These are phyloP conservation scores for Leptoclinus maculatus DNA, from an alignment of 2,797 vertebrate genomes.

Conservation along the genomic window DNA sequence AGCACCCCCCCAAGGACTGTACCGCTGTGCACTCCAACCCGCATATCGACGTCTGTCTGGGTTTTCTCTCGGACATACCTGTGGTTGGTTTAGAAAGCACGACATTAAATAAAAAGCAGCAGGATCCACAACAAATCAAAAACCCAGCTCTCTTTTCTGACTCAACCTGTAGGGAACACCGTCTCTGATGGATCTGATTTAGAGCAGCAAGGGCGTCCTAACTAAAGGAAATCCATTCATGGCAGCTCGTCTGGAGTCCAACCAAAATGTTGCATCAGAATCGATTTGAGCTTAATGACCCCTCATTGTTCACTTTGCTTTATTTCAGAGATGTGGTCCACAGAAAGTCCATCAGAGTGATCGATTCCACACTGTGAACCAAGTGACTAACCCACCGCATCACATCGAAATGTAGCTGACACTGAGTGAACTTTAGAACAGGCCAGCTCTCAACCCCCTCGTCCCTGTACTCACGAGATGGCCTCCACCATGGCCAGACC, in stretches of 20 bases:
- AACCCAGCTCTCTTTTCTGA: not conserved
- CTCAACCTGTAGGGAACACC: not conserved
- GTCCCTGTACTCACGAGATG: slow-evolving; percentile 88
- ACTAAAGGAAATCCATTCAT: not conserved
- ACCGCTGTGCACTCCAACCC: slow-evolving; percentile 94
- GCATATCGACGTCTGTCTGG: slow-evolving; percentile 94
- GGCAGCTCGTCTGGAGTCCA: not conserved
- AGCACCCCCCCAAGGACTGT: slow-evolving; percentile 93
- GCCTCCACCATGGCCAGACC: slow-evolving; percentile 96
- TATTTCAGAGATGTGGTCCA: slow-evolving; percentile 19
- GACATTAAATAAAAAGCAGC: not conserved
- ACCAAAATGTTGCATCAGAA: not conserved
- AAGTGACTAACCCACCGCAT: slow-evolving; percentile 3
- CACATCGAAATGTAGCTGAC: not conserved
- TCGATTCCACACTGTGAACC: slow-evolving; percentile 32
- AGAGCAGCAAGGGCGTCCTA: not conserved
- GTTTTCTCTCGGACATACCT: slow-evolving; percentile 96
- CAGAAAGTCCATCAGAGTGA: slow-evolving; percentile 25
- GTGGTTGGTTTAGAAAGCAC: slow-evolving; percentile 10
- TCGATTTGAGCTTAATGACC: slow-evolving; percentile 17
- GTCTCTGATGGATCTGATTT: not conserved
- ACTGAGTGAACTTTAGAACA: not conserved
- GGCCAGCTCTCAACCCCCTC: not conserved
- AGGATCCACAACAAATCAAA: not conserved
- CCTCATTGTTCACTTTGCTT: slow-evolving; percentile 20